These are phyloP conservation scores for Acronicta psi DNA, from an alignment of 2,888 invertebrate genomes.

Conservation along the genomic window DNA sequence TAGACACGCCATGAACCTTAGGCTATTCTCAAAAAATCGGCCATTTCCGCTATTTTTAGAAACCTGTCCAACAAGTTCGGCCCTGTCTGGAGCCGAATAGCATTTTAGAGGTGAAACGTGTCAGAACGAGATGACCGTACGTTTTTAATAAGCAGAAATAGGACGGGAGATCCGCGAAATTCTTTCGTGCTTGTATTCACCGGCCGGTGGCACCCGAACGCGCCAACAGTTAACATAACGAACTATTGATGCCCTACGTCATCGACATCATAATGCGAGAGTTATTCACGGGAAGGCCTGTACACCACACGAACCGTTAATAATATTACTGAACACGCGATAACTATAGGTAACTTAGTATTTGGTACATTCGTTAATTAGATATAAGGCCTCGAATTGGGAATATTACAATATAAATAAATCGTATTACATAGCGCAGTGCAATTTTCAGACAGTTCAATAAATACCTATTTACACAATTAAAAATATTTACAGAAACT, in stretches of 20 bases:
- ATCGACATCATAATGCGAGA: constrained; percentile 9
- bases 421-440: too few relatives aligned
- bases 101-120: constrained; percentile 86
- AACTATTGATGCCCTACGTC: constrained; percentile 38
- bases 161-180: constrained; percentile 81
- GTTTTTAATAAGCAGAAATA: constrained; percentile 75
- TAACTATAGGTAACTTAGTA: too few relatives aligned
- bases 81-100: constrained; percentile 83
- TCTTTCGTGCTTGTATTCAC: constrained; percentile 75
- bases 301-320: constrained; percentile 7
- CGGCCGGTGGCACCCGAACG: constrained; percentile 47
- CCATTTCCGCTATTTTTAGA: constrained; percentile 85
- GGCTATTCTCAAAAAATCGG: constrained; percentile 78
- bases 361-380: too few relatives aligned
- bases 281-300: constrained; percentile 3
- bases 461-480: too few relatives aligned
- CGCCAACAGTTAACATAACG: constrained; percentile 18
- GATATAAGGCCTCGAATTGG: too few relatives aligned
- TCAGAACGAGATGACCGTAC: constrained; percentile 79
- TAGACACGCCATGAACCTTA: constrained; percentile 55
- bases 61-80: constrained; percentile 83
- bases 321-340: constrained; percentile 12
- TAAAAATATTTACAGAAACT: too few relatives aligned
- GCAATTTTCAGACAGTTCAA: too few relatives aligned
- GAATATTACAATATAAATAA: too few relatives aligned